Percentiles rank a stretch among this genome's conserved stretches.
Evolutionary conservation across 2,888 invertebrate genomes (phyloP).

Genomic region (Tricholauxania praeusta): DNA sequence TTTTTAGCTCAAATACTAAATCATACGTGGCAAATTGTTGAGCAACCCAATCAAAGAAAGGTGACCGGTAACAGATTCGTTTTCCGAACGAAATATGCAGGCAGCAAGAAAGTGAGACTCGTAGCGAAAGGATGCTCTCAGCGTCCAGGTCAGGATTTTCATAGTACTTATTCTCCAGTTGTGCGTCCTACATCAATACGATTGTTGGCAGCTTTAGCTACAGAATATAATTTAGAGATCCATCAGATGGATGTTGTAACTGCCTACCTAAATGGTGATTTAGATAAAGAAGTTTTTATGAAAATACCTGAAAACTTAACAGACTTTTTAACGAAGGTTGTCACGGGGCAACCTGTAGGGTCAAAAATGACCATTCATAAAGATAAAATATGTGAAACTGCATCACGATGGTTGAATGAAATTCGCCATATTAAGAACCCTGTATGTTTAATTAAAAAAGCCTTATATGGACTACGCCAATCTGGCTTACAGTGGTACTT

Average conservation of each 20-base stretch:
- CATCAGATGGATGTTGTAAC: conserved; percentile 29
- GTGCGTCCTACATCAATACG: conserved; percentile 20
- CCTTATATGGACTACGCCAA: too few relatives aligned
- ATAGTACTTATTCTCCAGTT: conserved; percentile 16
- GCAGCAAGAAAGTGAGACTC: not conserved
- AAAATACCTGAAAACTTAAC: conserved; percentile 10
- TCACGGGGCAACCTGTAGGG: too few relatives aligned
- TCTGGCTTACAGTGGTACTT: too few relatives aligned
- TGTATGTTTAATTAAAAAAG: too few relatives aligned
- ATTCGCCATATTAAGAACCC: too few relatives aligned
- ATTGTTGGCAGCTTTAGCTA: conserved; percentile 16
- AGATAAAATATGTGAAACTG: too few relatives aligned
- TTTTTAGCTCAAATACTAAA: not conserved
- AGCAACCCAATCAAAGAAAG: not conserved
- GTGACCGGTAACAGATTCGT: not conserved
- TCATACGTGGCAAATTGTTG: not conserved
- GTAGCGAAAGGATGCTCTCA: conserved; percentile 20
- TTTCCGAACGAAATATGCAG: not conserved
- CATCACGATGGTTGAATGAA: too few relatives aligned
- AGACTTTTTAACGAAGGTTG: not conserved
- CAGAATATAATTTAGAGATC: conserved; percentile 9
- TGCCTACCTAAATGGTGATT: conserved; percentile 10
- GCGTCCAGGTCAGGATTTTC: conserved; percentile 19
- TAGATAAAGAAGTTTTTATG: conserved; percentile 13
- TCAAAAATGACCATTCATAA: too few relatives aligned